These are phyloP conservation scores for Drosophila simulans DNA, from an alignment of 1,140 invertebrate species.

Conservation along the genomic window DNA sequence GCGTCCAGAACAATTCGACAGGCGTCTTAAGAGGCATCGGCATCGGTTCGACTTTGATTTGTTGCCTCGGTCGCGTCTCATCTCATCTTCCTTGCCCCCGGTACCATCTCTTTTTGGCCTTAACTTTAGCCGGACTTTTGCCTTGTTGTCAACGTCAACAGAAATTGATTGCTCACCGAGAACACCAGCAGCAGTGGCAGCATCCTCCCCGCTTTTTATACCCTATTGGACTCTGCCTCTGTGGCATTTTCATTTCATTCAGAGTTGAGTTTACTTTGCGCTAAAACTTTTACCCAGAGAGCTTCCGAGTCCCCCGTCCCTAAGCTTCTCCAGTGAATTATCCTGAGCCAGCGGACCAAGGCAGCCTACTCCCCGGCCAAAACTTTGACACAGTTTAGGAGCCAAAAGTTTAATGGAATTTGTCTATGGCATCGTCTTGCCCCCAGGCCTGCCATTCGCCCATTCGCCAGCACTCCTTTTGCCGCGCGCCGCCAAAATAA, in stretches of 20 bases:
- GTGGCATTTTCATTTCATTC: conserved; percentile 83
- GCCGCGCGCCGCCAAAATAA: conserved; percentile 63
- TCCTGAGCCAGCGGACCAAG: conserved; percentile 77
- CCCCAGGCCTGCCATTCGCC: conserved; percentile 31
- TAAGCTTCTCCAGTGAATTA: conserved; percentile 68
- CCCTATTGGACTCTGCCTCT: conserved; percentile 74
- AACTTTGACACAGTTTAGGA: conserved; percentile 82
- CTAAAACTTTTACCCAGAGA: conserved; percentile 68
- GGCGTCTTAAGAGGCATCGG: conserved; percentile 70
- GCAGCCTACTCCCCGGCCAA: conserved; percentile 48
- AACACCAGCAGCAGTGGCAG: conserved; percentile 30
- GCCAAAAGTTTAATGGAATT: conserved; percentile 82
- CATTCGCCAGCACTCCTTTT: background rate
- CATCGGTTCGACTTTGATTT: conserved; percentile 72
- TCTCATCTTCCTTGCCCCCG: conserved; percentile 16
- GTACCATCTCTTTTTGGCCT: conserved; percentile 44
- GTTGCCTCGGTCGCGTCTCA: conserved; percentile 48
- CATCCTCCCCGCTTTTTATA: conserved; percentile 25
- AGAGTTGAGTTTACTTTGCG: conserved; percentile 77
- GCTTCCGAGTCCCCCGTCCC: conserved; percentile 45
- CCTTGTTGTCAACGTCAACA: conserved; percentile 82
- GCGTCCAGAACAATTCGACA: conserved; percentile 66
- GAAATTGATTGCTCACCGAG: conserved; percentile 79
- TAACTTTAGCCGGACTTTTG: conserved; percentile 80
- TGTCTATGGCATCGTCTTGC: conserved; percentile 72